Evolutionary conservation across 2,888 invertebrate species (phyloP).

Genomic region (Pandemis corylana): DNA sequence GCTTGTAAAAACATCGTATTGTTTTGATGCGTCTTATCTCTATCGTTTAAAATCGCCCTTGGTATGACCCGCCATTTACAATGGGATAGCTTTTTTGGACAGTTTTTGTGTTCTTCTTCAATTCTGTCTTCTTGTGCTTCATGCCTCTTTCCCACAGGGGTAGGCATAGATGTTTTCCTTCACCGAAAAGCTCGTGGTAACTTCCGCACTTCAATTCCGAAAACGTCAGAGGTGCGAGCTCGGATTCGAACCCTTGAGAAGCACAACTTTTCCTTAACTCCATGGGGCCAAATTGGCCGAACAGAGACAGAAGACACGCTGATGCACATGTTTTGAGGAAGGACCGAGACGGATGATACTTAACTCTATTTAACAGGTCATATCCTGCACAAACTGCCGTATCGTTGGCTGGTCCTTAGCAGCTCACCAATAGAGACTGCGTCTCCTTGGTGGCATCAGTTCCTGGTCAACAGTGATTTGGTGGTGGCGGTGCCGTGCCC

Average conservation of each 20-base stretch:
- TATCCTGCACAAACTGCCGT: slow-evolving; percentile 59
- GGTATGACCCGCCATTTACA: slow-evolving; percentile 10
- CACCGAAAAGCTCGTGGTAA: too few relatives aligned
- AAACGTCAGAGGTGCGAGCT: too few relatives aligned
- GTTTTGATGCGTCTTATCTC: slow-evolving; percentile 33
- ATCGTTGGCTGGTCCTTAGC: slow-evolving; percentile 65
- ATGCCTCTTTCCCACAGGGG: too few relatives aligned
- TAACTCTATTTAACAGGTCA: slow-evolving; percentile 47
- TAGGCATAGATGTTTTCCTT: too few relatives aligned
- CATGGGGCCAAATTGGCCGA: too few relatives aligned
- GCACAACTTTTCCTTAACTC: too few relatives aligned
- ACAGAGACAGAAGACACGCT: too few relatives aligned
- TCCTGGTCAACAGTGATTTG: slow-evolving; percentile 65
- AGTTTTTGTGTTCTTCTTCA: not conserved
- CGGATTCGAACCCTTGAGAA: too few relatives aligned
- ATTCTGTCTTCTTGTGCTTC: too few relatives aligned
- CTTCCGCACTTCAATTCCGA: too few relatives aligned
- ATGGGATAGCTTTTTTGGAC: not conserved
- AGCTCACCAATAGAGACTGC: slow-evolving; percentile 42
- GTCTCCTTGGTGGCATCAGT: slow-evolving; percentile 48
- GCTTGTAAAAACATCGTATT: slow-evolving; percentile 28
- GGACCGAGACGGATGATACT: too few relatives aligned
- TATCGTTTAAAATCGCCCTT: slow-evolving; percentile 30
- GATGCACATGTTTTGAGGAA: too few relatives aligned
- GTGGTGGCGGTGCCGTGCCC: slow-evolving; percentile 55